phyloP scores from a whole-genome alignment of 2,797 vertebrate genomes.

The Pipistrellus kuhlii region DNA sequence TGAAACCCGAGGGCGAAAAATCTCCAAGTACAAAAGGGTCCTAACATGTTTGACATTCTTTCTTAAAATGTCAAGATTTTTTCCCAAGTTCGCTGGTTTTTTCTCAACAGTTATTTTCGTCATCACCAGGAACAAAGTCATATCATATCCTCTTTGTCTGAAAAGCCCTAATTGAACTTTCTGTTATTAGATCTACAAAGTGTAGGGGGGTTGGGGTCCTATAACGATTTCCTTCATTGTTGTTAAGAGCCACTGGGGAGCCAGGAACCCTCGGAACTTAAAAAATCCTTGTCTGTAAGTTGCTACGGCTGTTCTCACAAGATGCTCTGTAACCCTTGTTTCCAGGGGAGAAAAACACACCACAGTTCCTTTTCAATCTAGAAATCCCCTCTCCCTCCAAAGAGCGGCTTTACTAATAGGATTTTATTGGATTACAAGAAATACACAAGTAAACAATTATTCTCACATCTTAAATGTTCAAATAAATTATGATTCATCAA shows the following conservation, averaged over 20 bases:
- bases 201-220: neutral
- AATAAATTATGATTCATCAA: constrained; percentile 2
- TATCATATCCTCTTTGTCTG: neutral
- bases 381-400: constrained; percentile 3
- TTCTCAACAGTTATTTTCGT: neutral
- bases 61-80: constrained; percentile 17
- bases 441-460: constrained; percentile 40
- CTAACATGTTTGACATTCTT: neutral
- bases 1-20: neutral
- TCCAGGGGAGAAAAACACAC: neutral
- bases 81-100: neutral
- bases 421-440: constrained; percentile 25
- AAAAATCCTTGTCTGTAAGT: neutral
- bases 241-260: neutral
- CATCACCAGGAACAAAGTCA: neutral
- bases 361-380: neutral
- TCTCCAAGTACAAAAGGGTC: neutral
- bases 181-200: no score
- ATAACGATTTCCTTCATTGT: neutral
- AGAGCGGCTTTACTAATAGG: constrained; percentile 18
- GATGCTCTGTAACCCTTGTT: neutral
- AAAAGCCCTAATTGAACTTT: neutral
- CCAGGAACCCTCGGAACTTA: neutral
- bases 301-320: neutral
- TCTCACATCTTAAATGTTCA: neutral